Base-by-base conservation (phyloP, 2,113 vertebrate genomes). In the Pardalotus punctatus region DNA sequence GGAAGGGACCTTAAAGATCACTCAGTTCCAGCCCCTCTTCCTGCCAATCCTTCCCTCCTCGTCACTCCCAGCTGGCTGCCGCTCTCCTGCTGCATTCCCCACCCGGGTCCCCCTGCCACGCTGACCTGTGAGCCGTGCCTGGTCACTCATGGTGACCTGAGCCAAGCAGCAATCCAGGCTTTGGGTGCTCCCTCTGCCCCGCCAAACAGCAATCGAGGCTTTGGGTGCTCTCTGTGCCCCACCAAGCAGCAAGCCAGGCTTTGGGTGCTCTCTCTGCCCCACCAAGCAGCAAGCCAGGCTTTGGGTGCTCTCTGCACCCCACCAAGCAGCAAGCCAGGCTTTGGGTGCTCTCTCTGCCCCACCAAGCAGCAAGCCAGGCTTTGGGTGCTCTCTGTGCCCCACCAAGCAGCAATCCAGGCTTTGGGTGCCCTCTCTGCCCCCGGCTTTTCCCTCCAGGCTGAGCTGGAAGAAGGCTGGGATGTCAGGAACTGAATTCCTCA, bases 231-330 rank as follows among this genome's bases (percentile, higher is more conserved):
- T 60, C 40, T 56, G 10, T 40, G 38, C 38, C 38, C 38, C 38
- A n/a, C n/a, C 0, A 62, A 64, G 86, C 91, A 92, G 58, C 58
- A 78, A 95, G 80, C 81, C 86, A 93, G 86, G 61, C 91, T 94
- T 54, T 42, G 76, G 2, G 0, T 69, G 87, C 35, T 62, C 57
- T 60, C 40, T 56, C 38, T 40, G 38, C 38, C 38, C 38, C 38
- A n/a, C n/a, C 0, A 62, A 64, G 86, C 91, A 92, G 58, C 58
- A 78, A 95, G 80, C 81, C 86, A 93, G 86, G 61, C 91, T 94
- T 54, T 42, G 76, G 2, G 0, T 69, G 87, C 57, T 60, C 40
- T 56, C 38, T 40, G 38, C 38, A 9, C 38, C 38, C 38, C n/a
- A n/a, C n/a, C 0, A 62, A 64, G 86, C 91, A 92, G 58, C 58